A percentile compares a stretch with the other conserved stretches of the same genome.
These are phyloP conservation scores for Agrilus planipennis DNA, from an alignment of 1,140 invertebrate species.

Conservation along the genomic window DNA sequence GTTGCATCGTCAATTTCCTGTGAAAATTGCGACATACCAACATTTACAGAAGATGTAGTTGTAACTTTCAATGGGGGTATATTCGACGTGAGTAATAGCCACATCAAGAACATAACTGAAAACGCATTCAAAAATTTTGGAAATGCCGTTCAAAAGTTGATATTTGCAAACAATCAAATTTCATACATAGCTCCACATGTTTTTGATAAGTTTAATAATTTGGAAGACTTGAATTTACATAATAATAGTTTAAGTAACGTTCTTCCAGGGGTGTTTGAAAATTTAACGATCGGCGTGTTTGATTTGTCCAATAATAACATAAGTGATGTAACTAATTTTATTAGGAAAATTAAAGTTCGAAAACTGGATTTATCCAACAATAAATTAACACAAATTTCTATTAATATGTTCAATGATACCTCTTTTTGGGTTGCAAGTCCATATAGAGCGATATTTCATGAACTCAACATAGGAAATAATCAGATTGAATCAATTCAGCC, in stretches of 20 bases:
- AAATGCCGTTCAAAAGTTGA: constrained; percentile 1
- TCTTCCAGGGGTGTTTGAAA: neutral
- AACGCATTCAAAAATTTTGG: constrained; percentile 1
- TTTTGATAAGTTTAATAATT: neutral
- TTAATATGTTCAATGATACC: neutral
- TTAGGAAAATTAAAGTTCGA: neutral
- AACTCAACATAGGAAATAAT: constrained; percentile 2
- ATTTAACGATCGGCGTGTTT: neutral
- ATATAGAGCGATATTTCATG: neutral
- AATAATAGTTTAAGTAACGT: neutral
- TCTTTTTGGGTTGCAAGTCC: neutral
- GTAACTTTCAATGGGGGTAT: neutral
- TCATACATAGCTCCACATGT: neutral
- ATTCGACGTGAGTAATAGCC: constrained; percentile 4
- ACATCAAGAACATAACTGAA: neutral
- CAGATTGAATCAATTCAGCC: neutral
- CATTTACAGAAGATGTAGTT: neutral
- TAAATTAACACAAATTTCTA: neutral
- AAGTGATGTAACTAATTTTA: neutral
- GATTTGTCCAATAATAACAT: constrained; percentile 3
- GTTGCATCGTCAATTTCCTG: too few relatives aligned
- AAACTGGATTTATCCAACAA: constrained; percentile 1
- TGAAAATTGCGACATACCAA: constrained; percentile 4
- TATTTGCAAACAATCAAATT: constrained; percentile 2
- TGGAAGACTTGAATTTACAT: neutral